A percentile compares a stretch with the other conserved stretches of the same genome.
phyloP scores from a whole-genome alignment of 2,888 invertebrate species.

The Autographa pulchrina region DNA sequence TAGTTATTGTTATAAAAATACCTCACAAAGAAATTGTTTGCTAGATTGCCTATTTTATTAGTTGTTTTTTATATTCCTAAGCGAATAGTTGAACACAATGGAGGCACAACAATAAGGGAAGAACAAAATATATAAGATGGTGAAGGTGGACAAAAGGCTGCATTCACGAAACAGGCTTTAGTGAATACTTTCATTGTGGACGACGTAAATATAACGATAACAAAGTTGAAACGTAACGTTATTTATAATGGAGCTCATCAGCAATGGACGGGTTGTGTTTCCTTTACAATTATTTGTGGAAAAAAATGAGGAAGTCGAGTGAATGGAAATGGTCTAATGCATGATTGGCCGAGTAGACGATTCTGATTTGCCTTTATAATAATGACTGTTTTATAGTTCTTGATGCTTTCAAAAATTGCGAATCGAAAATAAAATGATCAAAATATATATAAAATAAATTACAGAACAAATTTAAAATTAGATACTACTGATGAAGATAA shows the following conservation, averaged over 20 bases:
- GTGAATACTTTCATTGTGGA: constrained; percentile 48
- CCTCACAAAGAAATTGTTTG: constrained; percentile 12
- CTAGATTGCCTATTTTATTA: constrained; percentile 40
- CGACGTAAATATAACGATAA: constrained; percentile 41
- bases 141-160: constrained; percentile 42
- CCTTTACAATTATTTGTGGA: not conserved
- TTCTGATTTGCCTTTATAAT: too few species aligned
- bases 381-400: too few species aligned
- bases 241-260: constrained; percentile 25
- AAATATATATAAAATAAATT: too few species aligned
- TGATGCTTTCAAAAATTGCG: too few species aligned
- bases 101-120: constrained; percentile 41
- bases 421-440: too few species aligned
- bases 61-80: constrained; percentile 28
- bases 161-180: constrained; percentile 44
- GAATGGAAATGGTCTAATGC: not conserved
- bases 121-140: constrained; percentile 48
- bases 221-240: constrained; percentile 23
- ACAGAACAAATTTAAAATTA: too few species aligned
- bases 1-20: not conserved
- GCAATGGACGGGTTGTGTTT: not conserved
- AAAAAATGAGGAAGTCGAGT: not conserved
- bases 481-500: too few species aligned
- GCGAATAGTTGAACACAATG: constrained; percentile 44
- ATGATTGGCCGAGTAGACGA: not conserved